Evolutionary conservation across 2,888 invertebrate species (phyloP), one percentile per base, ranked within the genome.

Genomic region (Nipponacmea schrenckii): DNA sequence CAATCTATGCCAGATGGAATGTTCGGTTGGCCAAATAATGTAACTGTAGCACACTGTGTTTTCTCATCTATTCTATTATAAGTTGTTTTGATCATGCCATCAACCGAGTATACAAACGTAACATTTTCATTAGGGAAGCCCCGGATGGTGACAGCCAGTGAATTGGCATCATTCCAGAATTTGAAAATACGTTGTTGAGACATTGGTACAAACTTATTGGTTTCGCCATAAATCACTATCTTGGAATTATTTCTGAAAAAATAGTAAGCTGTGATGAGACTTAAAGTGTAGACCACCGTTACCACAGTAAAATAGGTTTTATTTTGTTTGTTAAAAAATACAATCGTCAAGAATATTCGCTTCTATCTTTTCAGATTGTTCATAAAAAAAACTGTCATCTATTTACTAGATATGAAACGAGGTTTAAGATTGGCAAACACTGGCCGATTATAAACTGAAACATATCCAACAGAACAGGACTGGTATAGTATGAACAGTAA

Each of bases 181-280:
- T 71, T 73, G 14, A 69, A 64, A 4, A 80, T 70, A 7, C 81
- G 68, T 44, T 75, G 73, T 39, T 69, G 65, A 8, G 81, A 79
- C 77, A 80, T 77, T 1, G 80, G 79, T 0, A 81, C 76, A 77
- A 77, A 79, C 66, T 81, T 81, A 14, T 63, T 67, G 20, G 70
- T 66, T 31, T 80, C 81, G 2, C 80, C 81, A 26, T 79, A 64
- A 10, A 81, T 67, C 15, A 74, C 70, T 44, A 74, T 68, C 39
- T 74, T 68, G 12, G 63, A 56, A 17, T 67, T 27, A 63, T 72
- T 74, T 45, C 50, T 69, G 69, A 15, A 67, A 44, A 72, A 31
- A 50, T 20, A 12, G n/a, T n/a, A n/a, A n/a, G n/a, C n/a, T n/a
- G 39, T 44, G 46, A 27, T 26, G 31, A 20, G 64, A 64, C 1